Conservation (phyloP, 2,797 vertebrate species). For the Sebastiscus tertius region DNA sequence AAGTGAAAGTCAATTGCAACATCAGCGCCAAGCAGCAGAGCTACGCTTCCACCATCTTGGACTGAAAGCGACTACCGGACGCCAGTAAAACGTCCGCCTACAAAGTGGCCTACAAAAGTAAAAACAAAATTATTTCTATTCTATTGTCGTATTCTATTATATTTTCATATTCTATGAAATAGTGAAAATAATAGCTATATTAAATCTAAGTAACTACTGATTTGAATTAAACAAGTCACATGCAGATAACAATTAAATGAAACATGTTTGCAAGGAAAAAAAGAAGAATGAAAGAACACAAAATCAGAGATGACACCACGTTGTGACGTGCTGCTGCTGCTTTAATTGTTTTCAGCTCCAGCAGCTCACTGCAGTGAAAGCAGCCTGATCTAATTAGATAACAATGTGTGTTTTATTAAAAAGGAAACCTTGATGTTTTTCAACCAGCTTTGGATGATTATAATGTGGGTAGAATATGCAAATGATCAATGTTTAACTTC, state of each 20-base stretch:
- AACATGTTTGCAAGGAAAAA: background rate
- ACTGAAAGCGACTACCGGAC: no score
- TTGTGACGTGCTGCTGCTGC: background rate
- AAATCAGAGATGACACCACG: background rate
- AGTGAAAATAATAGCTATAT: background rate
- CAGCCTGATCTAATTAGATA: background rate
- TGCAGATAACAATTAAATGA: background rate
- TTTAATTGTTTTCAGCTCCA: background rate
- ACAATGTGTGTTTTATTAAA: background rate
- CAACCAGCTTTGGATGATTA: background rate
- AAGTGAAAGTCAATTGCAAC: no score
- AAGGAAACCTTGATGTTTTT: background rate
- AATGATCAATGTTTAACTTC: background rate
- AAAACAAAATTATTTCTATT: no score
- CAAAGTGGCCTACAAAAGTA: no score
- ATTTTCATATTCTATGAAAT: no score
- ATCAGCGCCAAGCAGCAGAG: no score
- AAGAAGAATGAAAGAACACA: background rate
- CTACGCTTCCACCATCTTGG: no score
- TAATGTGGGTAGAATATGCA: background rate
- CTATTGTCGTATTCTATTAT: no score
- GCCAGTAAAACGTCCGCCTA: no score
- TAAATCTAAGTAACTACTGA: background rate
- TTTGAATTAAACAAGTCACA: background rate
- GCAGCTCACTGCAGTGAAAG: background rate